Base-by-base conservation (phyloP, 1,140 invertebrate species). In the Nasonia longicornis region DNA sequence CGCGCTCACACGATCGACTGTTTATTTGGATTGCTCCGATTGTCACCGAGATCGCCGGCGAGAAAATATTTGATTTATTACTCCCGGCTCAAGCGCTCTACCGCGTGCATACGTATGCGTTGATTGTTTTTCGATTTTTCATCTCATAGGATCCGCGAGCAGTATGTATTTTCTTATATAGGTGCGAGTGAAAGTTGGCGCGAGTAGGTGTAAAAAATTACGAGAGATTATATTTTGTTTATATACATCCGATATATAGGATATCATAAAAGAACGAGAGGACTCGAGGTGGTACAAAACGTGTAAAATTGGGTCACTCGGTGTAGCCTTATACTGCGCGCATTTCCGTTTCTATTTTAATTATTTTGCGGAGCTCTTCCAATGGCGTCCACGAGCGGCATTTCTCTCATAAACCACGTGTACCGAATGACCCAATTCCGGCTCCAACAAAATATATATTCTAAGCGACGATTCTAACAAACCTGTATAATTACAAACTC, bases 241-340 rank as follows among this genome's bases (percentile, higher is more conserved):
- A 16, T 14, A 1, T 58, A 20, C 4, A 58, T 58, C 35, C 35
- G 35, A 20, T 20, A 26, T 26, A 26, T 26, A 58, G 2, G 52
- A 52, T 52, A 52, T 4, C 0, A 52, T 52, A 4, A 3, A 52
- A 4, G 16, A 58, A 58, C 6, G 16, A 58, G 16, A 7, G 52
- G 6, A 58, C 8, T 58, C 1, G n/a, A 20, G 16, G 52, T 58
- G 52, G 12, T 48, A 16, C 16, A 58, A n/a, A 20, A n/a, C 20
- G 52, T 48, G 26, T 67, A 67, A 26, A 74, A 74, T 74, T 74
- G 29, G 52, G 31, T 75, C 58, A 75, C 35, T 75, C 31, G 26
- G 31, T 26, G 26, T 16, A n/a, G 52, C 52, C 16, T 58, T 22
- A 22, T 22, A 16, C 0, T 26, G 26, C 26, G 48, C 1, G 10